Percentiles rank a stretch among this genome's conserved stretches.
Evolutionary conservation across 2,797 vertebrate species (phyloP).

Genomic region (Neopelma chrysocephalum): DNA sequence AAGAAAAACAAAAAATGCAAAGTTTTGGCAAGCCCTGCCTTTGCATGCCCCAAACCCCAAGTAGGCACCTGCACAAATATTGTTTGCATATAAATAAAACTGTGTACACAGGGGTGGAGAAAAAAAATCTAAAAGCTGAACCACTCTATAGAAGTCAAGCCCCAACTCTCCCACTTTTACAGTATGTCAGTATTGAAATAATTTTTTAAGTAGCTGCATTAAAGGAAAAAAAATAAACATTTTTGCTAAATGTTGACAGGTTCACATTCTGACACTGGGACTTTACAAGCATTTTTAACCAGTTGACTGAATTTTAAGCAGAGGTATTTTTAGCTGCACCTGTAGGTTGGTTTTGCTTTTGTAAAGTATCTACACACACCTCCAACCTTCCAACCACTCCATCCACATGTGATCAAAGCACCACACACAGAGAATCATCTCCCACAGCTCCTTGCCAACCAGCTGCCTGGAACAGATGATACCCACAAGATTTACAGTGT

Average conservation of each 20-base stretch:
- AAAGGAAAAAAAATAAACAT: background rate
- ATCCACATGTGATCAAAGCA: background rate
- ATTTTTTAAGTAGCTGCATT: background rate
- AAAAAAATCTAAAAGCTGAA: background rate
- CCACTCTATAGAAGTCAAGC: background rate
- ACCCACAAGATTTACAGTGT: background rate
- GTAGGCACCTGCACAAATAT: background rate
- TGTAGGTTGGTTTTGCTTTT: background rate
- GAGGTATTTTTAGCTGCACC: constrained; percentile 25
- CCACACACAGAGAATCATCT: background rate
- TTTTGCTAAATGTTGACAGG: background rate
- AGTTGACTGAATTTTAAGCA: background rate
- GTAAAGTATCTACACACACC: background rate
- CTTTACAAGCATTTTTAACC: background rate
- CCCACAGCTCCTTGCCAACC: background rate
- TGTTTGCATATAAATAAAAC: constrained; percentile 36
- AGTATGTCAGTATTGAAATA: background rate
- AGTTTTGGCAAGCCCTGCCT: background rate
- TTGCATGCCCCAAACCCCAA: background rate
- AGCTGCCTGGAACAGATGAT: background rate
- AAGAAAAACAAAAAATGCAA: background rate
- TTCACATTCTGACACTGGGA: background rate
- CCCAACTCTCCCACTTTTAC: background rate
- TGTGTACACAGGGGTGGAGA: background rate
- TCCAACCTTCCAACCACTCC: background rate